Evolutionary conservation across 2,113 vertebrate species (phyloP), one percentile per base, ranked within the genome.

Genomic region (Spheniscus mendiculus): DNA sequence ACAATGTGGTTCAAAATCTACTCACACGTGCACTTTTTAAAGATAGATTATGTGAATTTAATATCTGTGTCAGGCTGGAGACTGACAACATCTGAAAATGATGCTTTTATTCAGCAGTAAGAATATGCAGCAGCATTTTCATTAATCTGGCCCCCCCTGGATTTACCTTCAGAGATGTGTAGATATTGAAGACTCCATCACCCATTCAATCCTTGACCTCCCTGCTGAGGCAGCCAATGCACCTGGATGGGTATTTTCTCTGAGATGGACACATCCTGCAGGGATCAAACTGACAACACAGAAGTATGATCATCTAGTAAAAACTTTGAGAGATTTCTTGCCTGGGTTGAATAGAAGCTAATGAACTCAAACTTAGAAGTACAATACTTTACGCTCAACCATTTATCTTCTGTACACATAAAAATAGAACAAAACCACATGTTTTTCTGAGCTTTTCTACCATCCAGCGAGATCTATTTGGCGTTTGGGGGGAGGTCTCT

Each of bases 31-130:
- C 38, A 81, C 90, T 95, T 95, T 97, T 91, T 4, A 91, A 95
- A 95, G 74, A 47, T 42, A 93, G 91, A 91, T 94, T 80, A 92
- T 85, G 45, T 77, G 94, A 96, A 86, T 97, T 90, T 95, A 94
- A 86, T 96, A 83, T 91, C 71, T 88, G 84, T 97, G 84, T 97
- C 79, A 90, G 79, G 90, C 63, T 66, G 50, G 78, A 96, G 91
- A 88, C 79, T 83, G 93, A 90, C 87, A 96, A 77, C 70, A 90
- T 76, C 47, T 85, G 84, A 94, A 96, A 91, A 69, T 2, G 18
- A 63, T 90, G 78, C 87, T 91, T 96, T 91, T 94, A 89, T 95
- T 95, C 70, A 67, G 53, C 62, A 66, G 71, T 40, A 58, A 95
- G 91, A 76, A 42, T 16, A 72, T 77, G 73, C 62, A 89, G 78